Conservation (phyloP, 2,888 invertebrate genomes). For the Caprella mutica region DNA sequence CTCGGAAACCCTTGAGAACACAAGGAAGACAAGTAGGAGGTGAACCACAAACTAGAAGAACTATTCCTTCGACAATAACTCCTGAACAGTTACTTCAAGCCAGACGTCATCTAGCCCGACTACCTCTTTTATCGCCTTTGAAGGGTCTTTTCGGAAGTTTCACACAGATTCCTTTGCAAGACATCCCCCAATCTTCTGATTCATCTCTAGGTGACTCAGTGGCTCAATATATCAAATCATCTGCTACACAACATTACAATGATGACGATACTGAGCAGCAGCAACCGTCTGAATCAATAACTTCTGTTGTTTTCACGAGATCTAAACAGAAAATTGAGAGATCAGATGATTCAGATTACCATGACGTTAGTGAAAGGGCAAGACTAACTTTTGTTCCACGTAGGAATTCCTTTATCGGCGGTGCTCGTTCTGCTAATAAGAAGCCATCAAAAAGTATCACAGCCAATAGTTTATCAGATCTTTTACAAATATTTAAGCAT, state of each 20-base stretch:
- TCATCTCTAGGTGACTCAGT: background rate
- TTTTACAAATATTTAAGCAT: constrained; percentile 28
- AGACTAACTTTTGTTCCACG: background rate
- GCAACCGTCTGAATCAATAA: background rate
- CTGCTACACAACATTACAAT: background rate
- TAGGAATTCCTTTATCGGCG: background rate
- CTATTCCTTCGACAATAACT: background rate
- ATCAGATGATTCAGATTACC: background rate
- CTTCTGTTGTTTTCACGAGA: constrained; percentile 1
- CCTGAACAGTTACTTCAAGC: constrained; percentile 5
- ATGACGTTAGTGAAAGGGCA: background rate
- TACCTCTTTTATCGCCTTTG: background rate
- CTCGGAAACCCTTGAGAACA: too few relatives aligned
- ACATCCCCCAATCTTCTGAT: background rate
- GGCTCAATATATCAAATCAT: background rate
- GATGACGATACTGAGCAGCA: background rate
- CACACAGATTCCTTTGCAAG: background rate
- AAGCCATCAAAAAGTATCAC: constrained; percentile 26
- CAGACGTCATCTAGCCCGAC: background rate
- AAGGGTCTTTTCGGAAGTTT: constrained; percentile 9
- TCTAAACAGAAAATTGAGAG: constrained; percentile 6
- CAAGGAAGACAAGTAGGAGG: too few relatives aligned
- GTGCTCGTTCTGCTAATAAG: background rate
- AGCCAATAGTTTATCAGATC: constrained; percentile 30
- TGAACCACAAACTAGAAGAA: background rate